Conservation (phyloP, 2,113 vertebrate genomes). For the Gymnocephalus cernua region DNA sequence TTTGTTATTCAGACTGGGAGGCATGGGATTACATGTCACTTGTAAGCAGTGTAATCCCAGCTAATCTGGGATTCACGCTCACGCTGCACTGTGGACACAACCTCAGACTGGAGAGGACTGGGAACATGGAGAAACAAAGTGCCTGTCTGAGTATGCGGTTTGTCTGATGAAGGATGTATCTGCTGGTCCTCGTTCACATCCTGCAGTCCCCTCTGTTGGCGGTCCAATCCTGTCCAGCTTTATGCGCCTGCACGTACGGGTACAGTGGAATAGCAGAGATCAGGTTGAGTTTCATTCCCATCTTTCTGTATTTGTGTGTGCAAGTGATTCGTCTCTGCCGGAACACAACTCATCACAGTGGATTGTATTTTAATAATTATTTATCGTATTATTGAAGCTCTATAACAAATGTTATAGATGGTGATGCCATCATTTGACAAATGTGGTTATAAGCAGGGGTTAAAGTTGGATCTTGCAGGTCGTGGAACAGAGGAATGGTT, state of each 20-base stretch:
- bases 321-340: background rate
- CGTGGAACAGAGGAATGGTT: too few species aligned
- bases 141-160: background rate
- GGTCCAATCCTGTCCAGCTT: conserved; percentile 84
- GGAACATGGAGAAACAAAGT: conserved; percentile 45
- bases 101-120: conserved; percentile 42
- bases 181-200: conserved; percentile 78
- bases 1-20: conserved; percentile 42
- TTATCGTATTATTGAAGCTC: background rate
- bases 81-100: conserved; percentile 41
- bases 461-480: too few species aligned
- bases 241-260: conserved; percentile 87
- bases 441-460: background rate
- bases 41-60: conserved; percentile 73
- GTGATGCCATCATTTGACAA: background rate
- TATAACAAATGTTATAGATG: background rate
- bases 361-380: background rate
- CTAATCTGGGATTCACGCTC: conserved; percentile 77
- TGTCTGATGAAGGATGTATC: conserved; percentile 83
- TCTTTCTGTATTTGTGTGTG: conserved; percentile 28
- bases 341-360: background rate
- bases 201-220: conserved; percentile 72
- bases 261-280: conserved; percentile 81
- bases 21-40: conserved; percentile 65
- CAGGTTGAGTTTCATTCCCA: conserved; percentile 82